phyloP scores from a whole-genome alignment of 92 coral and sea anemone species.

The Meandrina meandrites region DNA sequence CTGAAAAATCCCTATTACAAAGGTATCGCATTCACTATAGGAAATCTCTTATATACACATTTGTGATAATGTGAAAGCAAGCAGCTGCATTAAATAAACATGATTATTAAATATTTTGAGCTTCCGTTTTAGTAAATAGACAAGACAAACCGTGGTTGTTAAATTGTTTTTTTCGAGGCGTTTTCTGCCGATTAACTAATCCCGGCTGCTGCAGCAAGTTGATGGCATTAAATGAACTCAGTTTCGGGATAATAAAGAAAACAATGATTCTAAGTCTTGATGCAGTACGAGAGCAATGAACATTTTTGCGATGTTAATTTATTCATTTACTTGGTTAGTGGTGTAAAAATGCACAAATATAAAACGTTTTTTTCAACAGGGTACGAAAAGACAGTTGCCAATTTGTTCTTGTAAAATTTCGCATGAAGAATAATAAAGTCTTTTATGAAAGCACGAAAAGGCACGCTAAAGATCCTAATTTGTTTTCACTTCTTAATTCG shows the following conservation, averaged over 20 bases:
- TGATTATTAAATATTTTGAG: background rate
- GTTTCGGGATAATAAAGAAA: background rate
- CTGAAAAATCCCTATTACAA: background rate
- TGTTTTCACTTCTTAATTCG: background rate
- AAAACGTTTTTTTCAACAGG: background rate
- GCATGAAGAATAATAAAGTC: background rate
- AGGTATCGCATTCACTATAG: background rate
- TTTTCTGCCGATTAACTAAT: background rate
- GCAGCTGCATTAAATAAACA: conserved; percentile 3
- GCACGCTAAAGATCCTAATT: background rate
- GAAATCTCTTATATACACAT: background rate
- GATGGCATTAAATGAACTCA: background rate
- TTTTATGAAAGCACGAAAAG: background rate
- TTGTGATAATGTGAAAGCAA: background rate
- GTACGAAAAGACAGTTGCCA: background rate
- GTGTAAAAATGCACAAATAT: background rate
- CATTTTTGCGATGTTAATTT: background rate
- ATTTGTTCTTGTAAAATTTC: background rate
- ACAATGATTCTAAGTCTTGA: background rate
- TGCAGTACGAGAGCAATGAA: background rate
- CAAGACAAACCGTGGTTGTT: background rate
- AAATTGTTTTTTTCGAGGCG: background rate
- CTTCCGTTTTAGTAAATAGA: background rate
- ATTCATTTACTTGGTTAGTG: background rate
- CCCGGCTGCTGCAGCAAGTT: background rate